Conservation (phyloP, 1,140 invertebrate genomes). For the Centruroides vittatus region DNA sequence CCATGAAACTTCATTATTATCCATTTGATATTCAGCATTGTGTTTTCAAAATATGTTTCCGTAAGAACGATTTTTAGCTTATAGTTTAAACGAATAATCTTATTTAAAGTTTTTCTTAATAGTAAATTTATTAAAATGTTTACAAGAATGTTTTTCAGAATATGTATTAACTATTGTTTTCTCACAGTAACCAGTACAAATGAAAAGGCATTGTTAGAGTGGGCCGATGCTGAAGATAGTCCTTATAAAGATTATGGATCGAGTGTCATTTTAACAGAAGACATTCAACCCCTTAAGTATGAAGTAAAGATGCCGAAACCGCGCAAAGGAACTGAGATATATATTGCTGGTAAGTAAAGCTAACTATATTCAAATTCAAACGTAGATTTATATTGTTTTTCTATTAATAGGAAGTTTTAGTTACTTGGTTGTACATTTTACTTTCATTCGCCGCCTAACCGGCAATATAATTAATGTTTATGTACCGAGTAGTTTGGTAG, state of each 20-base stretch:
- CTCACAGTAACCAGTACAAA: background rate
- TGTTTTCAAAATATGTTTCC: background rate
- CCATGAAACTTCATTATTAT: background rate
- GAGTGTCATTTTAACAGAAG: background rate
- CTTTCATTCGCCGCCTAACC: slow-evolving; percentile 22
- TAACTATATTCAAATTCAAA: background rate
- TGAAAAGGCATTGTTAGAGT: background rate
- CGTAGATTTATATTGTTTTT: background rate
- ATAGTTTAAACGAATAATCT: too few species aligned
- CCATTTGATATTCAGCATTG: background rate
- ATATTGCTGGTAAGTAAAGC: background rate
- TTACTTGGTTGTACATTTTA: slow-evolving; percentile 17
- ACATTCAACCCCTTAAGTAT: background rate
- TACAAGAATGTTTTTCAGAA: background rate
- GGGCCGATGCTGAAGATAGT: background rate
- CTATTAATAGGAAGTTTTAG: slow-evolving; percentile 17
- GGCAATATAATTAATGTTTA: slow-evolving; percentile 16
- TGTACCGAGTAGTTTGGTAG: slow-evolving; percentile 20
- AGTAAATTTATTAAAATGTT: too few species aligned
- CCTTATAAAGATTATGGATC: background rate
- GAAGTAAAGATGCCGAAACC: background rate
- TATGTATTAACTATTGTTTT: background rate
- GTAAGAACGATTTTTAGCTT: background rate
- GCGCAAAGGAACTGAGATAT: background rate
- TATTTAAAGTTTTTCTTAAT: too few species aligned